A percentile compares a stretch with the other conserved stretches of the same genome.
These are phyloP conservation scores for Corythornis cristatus DNA, from an alignment of 2,113 vertebrate species.

Conservation along the genomic window DNA sequence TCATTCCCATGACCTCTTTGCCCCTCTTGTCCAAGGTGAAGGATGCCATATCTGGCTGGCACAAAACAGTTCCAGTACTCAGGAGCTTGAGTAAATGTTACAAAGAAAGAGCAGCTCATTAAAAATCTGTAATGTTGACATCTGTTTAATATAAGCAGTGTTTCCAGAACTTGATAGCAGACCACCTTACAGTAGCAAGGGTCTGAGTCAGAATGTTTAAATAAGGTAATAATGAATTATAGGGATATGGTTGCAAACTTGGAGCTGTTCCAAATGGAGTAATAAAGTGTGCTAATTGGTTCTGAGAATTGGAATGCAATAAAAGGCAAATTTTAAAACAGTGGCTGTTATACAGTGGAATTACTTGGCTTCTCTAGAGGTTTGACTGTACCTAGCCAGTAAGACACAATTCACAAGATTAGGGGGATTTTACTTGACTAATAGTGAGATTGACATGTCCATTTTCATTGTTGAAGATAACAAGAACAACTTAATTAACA, in stretches of 20 bases:
- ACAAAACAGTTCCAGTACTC: background rate
- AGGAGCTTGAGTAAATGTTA: conserved; percentile 42
- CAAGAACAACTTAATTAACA: conserved; percentile 10
- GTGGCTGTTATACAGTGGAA: conserved; percentile 53
- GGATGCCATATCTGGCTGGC: background rate
- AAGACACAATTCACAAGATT: conserved; percentile 14
- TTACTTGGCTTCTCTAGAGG: conserved; percentile 55
- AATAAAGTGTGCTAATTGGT: conserved; percentile 75
- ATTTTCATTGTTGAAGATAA: background rate
- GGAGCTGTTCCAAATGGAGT: conserved; percentile 70
- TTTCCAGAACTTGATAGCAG: conserved; percentile 46
- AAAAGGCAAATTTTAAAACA: conserved; percentile 66
- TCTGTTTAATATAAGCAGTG: conserved; percentile 64
- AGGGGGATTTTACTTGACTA: background rate
- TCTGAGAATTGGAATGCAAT: conserved; percentile 59
- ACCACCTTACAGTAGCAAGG: conserved; percentile 38
- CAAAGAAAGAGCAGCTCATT: conserved; percentile 56
- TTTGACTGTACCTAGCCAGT: conserved; percentile 41
- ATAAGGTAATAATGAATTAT: conserved; percentile 71
- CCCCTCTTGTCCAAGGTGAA: conserved; percentile 21
- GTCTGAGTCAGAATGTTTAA: conserved; percentile 62
- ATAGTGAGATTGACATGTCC: background rate
- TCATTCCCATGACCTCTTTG: background rate
- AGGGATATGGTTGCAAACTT: conserved; percentile 53
- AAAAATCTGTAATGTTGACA: conserved; percentile 59